Evolutionary conservation across 2,888 invertebrate genomes (phyloP).

Genomic region (Drosophila kokeensis): DNA sequence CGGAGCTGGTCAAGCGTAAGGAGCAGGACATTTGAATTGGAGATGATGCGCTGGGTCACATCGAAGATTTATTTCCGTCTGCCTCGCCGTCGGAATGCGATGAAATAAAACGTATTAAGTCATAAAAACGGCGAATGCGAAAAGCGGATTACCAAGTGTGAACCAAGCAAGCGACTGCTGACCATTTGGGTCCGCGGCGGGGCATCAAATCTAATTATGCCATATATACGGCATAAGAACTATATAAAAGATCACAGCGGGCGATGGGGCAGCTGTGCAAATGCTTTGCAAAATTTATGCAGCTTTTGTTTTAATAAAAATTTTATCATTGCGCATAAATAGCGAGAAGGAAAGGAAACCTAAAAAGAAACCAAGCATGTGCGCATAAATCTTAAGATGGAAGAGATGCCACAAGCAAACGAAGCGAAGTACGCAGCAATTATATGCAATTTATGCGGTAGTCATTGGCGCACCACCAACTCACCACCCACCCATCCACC

Average conservation of each 20-base stretch:
- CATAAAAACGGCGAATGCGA: conserved; percentile 66
- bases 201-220: conserved; percentile 79
- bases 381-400: conserved; percentile 71
- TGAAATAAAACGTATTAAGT: conserved; percentile 82
- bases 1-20: conserved; percentile 76
- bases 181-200: conserved; percentile 53
- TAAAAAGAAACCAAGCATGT: conserved; percentile 62
- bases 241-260: conserved; percentile 53
- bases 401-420: conserved; percentile 22
- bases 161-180: conserved; percentile 46
- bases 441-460: conserved; percentile 83
- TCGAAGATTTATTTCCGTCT: conserved; percentile 69
- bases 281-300: conserved; percentile 67
- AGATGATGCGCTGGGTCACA: conserved; percentile 67
- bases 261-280: conserved; percentile 49
- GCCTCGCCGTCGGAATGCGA: conserved; percentile 56
- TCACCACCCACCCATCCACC: background rate
- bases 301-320: conserved; percentile 80
- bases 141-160: conserved; percentile 81
- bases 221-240: conserved; percentile 49
- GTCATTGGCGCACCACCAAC: conserved; percentile 29
- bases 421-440: conserved; percentile 66
- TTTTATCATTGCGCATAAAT: conserved; percentile 78
- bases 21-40: conserved; percentile 73
- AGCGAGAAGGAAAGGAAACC: conserved; percentile 32